phyloP scores from a whole-genome alignment of 2,888 invertebrate species.

The Cheilosia pagana region DNA sequence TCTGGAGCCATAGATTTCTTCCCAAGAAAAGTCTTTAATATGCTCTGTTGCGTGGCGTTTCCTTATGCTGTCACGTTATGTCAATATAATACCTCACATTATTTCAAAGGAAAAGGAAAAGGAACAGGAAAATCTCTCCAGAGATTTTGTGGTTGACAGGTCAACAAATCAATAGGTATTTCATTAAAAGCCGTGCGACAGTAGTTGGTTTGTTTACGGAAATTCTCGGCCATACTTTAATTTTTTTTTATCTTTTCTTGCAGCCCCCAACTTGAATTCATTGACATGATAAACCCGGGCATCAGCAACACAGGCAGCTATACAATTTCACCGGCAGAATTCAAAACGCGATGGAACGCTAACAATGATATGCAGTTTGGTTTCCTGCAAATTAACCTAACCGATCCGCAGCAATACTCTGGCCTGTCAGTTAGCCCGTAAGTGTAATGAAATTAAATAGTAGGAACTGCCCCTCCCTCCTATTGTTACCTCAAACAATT shows the following conservation, averaged over 20 bases:
- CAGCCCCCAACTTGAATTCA: constrained; percentile 91
- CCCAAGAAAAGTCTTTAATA: background rate
- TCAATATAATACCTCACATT: background rate
- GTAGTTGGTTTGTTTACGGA: background rate
- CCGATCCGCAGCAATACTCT: constrained; percentile 88
- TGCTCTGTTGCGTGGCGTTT: background rate
- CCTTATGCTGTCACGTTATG: background rate
- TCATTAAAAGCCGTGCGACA: too few relatives aligned
- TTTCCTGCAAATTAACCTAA: constrained; percentile 93
- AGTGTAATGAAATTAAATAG: constrained; percentile 82
- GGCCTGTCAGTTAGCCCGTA: constrained; percentile 89
- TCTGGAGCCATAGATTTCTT: too few relatives aligned
- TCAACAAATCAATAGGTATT: too few relatives aligned
- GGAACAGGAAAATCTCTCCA: too few relatives aligned
- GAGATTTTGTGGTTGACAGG: too few relatives aligned
- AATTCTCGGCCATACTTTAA: constrained; percentile 85
- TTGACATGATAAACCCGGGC: constrained; percentile 89
- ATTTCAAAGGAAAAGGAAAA: too few relatives aligned
- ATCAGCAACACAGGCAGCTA: constrained; percentile 89
- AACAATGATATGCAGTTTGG: constrained; percentile 92
- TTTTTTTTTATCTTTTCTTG: constrained; percentile 79
- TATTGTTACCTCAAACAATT: background rate
- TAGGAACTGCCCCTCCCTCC: background rate
- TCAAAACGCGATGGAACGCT: constrained; percentile 88
- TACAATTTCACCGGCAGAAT: constrained; percentile 89